A percentile compares a stretch with the other conserved stretches of the same genome.
phyloP scores from a whole-genome alignment of 2,113 vertebrate species.

The Dromiciops gliroides region DNA sequence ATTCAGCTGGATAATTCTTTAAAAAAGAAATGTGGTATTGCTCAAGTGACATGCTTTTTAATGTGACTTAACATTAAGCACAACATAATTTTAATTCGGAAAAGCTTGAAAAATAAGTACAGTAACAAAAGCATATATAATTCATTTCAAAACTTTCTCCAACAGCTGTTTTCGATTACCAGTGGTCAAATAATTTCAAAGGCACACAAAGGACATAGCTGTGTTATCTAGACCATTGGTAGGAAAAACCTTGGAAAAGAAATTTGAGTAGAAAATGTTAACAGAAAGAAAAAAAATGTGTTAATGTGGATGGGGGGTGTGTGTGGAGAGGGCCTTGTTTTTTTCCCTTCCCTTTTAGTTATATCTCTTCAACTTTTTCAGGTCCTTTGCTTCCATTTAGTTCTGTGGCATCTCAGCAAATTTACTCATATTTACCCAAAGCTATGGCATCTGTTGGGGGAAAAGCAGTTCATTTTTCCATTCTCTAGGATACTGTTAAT shows the following conservation, averaged over 20 bases:
- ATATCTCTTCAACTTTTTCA: constrained; percentile 20
- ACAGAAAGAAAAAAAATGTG: background rate
- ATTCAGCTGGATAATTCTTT: constrained; percentile 15
- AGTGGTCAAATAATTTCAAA: constrained; percentile 25
- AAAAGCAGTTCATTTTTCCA: background rate
- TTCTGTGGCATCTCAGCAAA: constrained; percentile 48
- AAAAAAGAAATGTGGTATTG: constrained; percentile 31
- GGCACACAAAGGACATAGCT: constrained; percentile 40
- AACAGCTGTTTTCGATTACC: background rate
- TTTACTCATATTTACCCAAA: constrained; percentile 51
- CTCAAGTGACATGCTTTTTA: background rate
- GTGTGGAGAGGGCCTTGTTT: too few relatives aligned
- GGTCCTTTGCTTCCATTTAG: constrained; percentile 42
- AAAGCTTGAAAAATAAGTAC: constrained; percentile 4
- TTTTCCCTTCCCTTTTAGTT: constrained; percentile 53
- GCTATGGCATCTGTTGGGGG: constrained; percentile 6
- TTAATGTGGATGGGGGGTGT: background rate
- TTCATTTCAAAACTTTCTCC: constrained; percentile 41
- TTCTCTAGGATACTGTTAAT: background rate
- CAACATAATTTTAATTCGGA: background rate
- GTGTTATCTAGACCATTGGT: background rate
- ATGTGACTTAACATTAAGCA: constrained; percentile 51
- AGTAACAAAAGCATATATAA: constrained; percentile 34
- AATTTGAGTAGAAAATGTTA: constrained; percentile 31
- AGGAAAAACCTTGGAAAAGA: constrained; percentile 42